Evolutionary conservation across 2,888 invertebrate genomes (phyloP), one percentile per base, ranked within the genome.

Genomic region (Fissipunctia ypsillon): DNA sequence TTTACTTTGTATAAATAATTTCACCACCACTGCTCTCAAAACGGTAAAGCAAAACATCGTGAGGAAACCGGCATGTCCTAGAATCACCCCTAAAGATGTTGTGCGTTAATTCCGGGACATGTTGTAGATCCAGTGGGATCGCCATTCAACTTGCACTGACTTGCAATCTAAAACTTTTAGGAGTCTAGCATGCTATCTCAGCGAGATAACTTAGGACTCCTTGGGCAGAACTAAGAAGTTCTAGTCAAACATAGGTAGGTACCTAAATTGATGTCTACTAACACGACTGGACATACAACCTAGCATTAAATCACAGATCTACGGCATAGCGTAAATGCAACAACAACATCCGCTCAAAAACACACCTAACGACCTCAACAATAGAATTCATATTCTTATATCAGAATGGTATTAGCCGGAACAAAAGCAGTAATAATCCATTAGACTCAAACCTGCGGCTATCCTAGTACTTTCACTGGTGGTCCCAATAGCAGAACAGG

Each of bases 401-500:
- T 1, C 16, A 52, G 2, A 14, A 5, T 16, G 3, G 0, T 25
- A 28, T 52, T 67, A 16, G 52, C 73, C 83, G 83, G 75, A 84
- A 84, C 83, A 79, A 68, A 72, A 69, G 50, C 57, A 43, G 69
- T 56, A 75, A 73, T 80, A 83, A 84, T 70, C 76, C 71, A 75
- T 71, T 73, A 70, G 66, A 54, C 25, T 75, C 70, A 71, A 83
- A 81, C 65, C 65, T 63, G 61, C 69, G 73, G 74, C 72, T 80
- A 86, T 86, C 86, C 86, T 65, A 80, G 48, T 41, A 89, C 90
- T 90, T 90, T 90, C 90, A 88, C 90, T 74, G 74, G 25, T 84
- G 81, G 22, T 78, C 84, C 79, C 76, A 83, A 79, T 85, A 56
- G 66, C 82, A 61, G 77, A 83, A 81, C 81, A 48, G 85, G 82